Evolutionary conservation across 2,888 invertebrate genomes (phyloP), one percentile per base, ranked within the genome.

Genomic region (Cheilosia vernalis): DNA sequence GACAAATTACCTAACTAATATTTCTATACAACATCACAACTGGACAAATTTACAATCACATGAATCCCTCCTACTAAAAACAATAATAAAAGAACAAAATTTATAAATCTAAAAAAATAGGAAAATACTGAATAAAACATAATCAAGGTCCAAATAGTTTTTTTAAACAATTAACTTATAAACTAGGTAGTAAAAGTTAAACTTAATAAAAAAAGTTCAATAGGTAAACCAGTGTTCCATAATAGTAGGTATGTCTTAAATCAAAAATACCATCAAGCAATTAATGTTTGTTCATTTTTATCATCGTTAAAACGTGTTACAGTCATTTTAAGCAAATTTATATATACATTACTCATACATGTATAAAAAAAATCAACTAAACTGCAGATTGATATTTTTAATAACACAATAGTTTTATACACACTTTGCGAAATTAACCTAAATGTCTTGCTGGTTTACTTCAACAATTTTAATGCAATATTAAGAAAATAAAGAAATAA

Each of bases 21-120:
- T 24, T 47, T 42, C 40, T 58, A 51, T 33, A 56, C 21, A 44
- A 51, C 42, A 66, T 61, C 49, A 64, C n/a, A 77, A 63, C 55
- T 66, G 37, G 56, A 77, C 37, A 81, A 86, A 69, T 53, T 82
- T 73, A 64, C 82, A 86, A 82, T 86, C 69, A 82, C 78, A 78
- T 63, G 82, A 86, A 78, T 82, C 82, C 86, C 86, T 82, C 82
- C 86, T 78, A 73, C 66, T 17, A 56, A 69, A 82, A 78, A 86
- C 73, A 82, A 86, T 82, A 86, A 81, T 6, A 72, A 66, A 56
- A 27, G 53, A 6, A 44, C 21, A n/a, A 74, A 21, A 33, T 33
- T 70, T 58, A 15, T 69, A 21, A 33, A 37, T 37, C 13, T 37
- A 10, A 10, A 33, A 33, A 24, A 24, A 24, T 2, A 33, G 63